Evolutionary conservation across 2,888 invertebrate genomes (phyloP).

Genomic region (Tupiocoris notatus): DNA sequence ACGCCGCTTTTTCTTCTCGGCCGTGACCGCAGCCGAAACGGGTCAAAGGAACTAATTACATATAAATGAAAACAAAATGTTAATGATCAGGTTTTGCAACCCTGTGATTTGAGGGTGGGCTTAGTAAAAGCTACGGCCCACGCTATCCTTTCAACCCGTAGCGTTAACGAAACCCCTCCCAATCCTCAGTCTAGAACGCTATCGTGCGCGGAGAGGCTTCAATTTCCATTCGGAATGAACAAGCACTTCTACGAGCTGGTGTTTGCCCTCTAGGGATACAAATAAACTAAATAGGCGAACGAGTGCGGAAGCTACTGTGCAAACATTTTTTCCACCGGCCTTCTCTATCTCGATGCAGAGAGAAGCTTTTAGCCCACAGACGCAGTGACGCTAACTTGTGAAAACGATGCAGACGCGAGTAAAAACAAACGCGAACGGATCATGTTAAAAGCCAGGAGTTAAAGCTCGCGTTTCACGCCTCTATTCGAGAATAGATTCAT

Average conservation of each 20-base stretch:
- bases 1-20: not conserved
- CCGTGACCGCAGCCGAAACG: not conserved
- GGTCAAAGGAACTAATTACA: constrained; percentile 28
- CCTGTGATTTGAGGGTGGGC: constrained; percentile 19
- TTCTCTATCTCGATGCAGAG: no score
- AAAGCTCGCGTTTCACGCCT: no score
- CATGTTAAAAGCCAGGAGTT: no score
- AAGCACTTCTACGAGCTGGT: constrained; percentile 3
- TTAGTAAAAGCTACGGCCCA: constrained; percentile 12
- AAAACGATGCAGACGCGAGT: not conserved
- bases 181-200: not conserved
- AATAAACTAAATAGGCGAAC: constrained; percentile 7
- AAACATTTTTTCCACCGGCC: not conserved
- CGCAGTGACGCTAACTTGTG: not conserved
- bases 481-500: no score
- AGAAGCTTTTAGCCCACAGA: not conserved
- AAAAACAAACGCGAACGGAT: no score
- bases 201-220: constrained; percentile 15
- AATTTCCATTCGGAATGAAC: constrained; percentile 30
- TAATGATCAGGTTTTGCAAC: constrained; percentile 7
- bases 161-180: not conserved
- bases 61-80: constrained; percentile 33
- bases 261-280: constrained; percentile 14
- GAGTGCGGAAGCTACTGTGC: not conserved
- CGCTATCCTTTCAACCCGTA: not conserved